A percentile compares a stretch with the other conserved stretches of the same genome.
These are phyloP conservation scores for Machimus rusticus DNA, from an alignment of 2,888 invertebrate genomes.

Conservation along the genomic window DNA sequence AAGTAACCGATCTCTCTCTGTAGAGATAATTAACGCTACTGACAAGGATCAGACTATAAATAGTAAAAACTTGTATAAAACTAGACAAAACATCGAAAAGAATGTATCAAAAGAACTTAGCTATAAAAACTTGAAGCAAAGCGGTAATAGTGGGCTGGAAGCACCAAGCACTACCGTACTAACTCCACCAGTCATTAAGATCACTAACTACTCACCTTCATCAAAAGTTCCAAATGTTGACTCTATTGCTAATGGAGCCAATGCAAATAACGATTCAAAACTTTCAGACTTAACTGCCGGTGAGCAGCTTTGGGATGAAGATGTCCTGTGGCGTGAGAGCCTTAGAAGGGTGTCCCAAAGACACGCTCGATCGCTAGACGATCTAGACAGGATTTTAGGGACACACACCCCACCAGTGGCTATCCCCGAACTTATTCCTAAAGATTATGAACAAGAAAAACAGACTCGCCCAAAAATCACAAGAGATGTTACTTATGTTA, in stretches of 20 bases:
- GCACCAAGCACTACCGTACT: conserved; percentile 27
- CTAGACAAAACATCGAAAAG: conserved; percentile 54
- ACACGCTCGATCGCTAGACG: conserved; percentile 84
- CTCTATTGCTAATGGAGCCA: neutral
- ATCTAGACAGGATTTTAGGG: conserved; percentile 70
- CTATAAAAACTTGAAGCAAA: conserved; percentile 43
- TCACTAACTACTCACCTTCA: conserved; percentile 51
- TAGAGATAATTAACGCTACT: conserved; percentile 72
- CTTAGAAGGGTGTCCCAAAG: conserved; percentile 79
- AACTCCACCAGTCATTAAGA: conserved; percentile 38
- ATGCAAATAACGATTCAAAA: conserved; percentile 48
- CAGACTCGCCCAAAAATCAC: conserved; percentile 65
- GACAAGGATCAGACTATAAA: conserved; percentile 68
- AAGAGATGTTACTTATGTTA: conserved; percentile 81
- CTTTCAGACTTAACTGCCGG: conserved; percentile 46
- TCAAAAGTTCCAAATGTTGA: conserved; percentile 44
- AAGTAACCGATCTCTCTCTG: conserved; percentile 70
- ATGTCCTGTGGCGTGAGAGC: conserved; percentile 81
- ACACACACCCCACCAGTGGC: conserved; percentile 30
- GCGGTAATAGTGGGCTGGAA: neutral
- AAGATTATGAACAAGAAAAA: conserved; percentile 24
- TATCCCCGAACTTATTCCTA: conserved; percentile 43
- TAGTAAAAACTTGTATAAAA: conserved; percentile 60
- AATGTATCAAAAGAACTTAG: conserved; percentile 42
- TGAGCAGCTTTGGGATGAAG: conserved; percentile 84